Conservation (phyloP, 2,888 invertebrate species). For the Phrixothrix hirtus region DNA sequence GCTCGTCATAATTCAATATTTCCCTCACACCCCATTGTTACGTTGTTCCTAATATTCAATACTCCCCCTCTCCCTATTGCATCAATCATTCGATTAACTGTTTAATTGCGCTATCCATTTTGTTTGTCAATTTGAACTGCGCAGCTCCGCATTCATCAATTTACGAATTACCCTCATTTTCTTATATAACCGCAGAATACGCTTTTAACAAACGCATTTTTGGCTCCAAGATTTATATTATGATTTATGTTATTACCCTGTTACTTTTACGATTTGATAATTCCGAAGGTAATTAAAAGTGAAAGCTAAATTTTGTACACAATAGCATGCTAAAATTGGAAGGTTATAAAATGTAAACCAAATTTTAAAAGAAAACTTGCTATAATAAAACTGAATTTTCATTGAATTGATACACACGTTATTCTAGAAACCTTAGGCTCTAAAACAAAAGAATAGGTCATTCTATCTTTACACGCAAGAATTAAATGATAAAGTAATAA, state of each 20-base stretch:
- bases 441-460: no score
- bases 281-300: constrained; percentile 16
- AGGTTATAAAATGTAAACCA: constrained; percentile 5
- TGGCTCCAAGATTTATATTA: constrained; percentile 27
- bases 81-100: constrained; percentile 56
- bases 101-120: constrained; percentile 56
- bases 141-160: constrained; percentile 51
- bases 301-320: constrained; percentile 11
- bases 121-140: constrained; percentile 53
- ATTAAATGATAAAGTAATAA: no score
- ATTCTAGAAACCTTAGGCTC: no score
- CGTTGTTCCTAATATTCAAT: constrained; percentile 35
- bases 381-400: constrained; percentile 1
- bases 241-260: constrained; percentile 30
- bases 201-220: constrained; percentile 29
- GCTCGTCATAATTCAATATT: constrained; percentile 46
- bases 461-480: no score
- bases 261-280: constrained; percentile 22
- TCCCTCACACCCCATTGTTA: constrained; percentile 26
- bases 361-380: not conserved
- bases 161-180: constrained; percentile 46
- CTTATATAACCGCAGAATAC: constrained; percentile 35
- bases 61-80: constrained; percentile 42
- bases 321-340: constrained; percentile 5
- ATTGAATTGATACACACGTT: no score